Evolutionary conservation across 2,888 invertebrate species (phyloP).

Genomic region (Callyntrura sp.): DNA sequence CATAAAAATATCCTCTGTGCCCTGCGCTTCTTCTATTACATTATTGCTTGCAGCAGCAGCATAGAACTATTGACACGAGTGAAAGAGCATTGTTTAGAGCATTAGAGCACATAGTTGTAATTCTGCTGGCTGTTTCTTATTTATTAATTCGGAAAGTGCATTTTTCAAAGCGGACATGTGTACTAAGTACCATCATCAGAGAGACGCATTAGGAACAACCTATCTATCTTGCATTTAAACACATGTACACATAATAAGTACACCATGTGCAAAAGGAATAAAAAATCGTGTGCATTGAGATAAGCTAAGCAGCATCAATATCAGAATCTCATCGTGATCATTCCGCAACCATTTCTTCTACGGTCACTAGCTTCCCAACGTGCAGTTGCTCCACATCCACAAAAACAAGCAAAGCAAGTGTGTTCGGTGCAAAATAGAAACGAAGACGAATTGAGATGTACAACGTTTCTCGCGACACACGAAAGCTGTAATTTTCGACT

Average conservation of each 20-base stretch:
- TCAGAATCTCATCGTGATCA: constrained; percentile 15
- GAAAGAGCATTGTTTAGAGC: constrained; percentile 28
- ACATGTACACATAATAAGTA: too few relatives aligned
- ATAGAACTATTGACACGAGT: constrained; percentile 2
- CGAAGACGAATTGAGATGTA: neutral
- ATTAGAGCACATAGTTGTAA: neutral
- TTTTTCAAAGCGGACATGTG: neutral
- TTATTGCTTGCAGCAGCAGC: neutral
- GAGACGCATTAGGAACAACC: constrained; percentile 4
- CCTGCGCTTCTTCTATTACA: neutral
- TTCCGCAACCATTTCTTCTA: constrained; percentile 18
- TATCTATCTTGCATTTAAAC: neutral
- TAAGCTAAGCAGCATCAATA: too few relatives aligned
- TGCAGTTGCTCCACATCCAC: neutral
- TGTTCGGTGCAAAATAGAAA: neutral
- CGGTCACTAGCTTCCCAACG: constrained; percentile 37
- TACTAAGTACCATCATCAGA: neutral
- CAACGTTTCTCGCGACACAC: neutral
- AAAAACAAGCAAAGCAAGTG: neutral
- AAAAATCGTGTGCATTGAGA: too few relatives aligned
- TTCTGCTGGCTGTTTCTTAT: neutral
- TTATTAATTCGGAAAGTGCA: neutral
- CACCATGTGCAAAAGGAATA: too few relatives aligned
- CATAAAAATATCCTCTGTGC: neutral
- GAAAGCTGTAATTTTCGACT: constrained; percentile 34